Percentiles rank a stretch among this genome's conserved stretches.
Conservation (phyloP, 2,888 invertebrate genomes). For the Cryptophagus acutangulus region DNA sequence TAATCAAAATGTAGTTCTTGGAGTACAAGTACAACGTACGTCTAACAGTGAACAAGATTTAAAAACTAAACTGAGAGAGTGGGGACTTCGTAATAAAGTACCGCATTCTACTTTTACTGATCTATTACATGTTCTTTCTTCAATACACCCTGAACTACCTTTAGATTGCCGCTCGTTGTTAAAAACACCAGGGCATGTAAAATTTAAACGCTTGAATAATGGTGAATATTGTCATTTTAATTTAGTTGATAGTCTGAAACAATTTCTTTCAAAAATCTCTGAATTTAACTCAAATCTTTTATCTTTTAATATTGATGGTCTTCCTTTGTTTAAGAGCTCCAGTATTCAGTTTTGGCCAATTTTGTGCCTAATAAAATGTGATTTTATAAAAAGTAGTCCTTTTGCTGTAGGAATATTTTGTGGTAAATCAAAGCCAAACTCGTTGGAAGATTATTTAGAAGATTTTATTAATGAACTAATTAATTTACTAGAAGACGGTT, state of each 20-base stretch:
- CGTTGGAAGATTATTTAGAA: conserved; percentile 18
- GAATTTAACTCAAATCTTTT: background rate
- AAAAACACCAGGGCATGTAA: conserved; percentile 12
- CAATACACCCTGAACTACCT: conserved; percentile 17
- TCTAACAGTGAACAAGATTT: no score
- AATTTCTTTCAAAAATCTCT: background rate
- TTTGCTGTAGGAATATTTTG: conserved; percentile 21
- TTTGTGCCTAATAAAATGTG: conserved; percentile 17
- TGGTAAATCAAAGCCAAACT: conserved; percentile 22
- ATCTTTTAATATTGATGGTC: conserved; percentile 20
- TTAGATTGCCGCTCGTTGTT: conserved; percentile 17
- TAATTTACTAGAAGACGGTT: conserved; percentile 10
- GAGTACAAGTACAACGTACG: no score
- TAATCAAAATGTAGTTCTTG: no score
- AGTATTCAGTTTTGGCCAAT: conserved; percentile 17
- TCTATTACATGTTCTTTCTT: conserved; percentile 16
- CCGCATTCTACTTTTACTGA: conserved; percentile 12
- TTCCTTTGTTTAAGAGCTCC: conserved; percentile 16
- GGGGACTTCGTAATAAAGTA: no score
- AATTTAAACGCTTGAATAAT: conserved; percentile 11
- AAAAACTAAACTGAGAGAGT: no score
- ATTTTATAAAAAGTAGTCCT: conserved; percentile 12
- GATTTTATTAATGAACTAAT: conserved; percentile 21
- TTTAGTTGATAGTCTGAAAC: conserved; percentile 12
- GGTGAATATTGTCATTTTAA: conserved; percentile 17